Conservation (phyloP, 2,888 invertebrate species). For the Philereme vetulata region DNA sequence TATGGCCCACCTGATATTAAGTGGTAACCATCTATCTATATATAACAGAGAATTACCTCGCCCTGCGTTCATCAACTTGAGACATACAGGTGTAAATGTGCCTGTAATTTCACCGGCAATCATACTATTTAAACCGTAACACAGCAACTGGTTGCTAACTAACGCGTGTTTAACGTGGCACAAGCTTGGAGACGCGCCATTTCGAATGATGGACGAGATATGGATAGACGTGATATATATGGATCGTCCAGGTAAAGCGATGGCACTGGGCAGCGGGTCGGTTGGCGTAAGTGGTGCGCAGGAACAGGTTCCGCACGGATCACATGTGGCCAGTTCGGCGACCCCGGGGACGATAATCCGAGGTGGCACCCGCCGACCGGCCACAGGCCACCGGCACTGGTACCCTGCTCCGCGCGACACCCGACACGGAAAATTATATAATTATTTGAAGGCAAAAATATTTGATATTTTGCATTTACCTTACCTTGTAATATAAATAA, state of each 20-base stretch:
- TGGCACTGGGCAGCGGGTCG: constrained; percentile 53
- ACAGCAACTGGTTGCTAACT: constrained; percentile 43
- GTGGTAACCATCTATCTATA: too few species aligned
- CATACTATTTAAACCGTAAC: too few species aligned
- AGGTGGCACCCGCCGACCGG: constrained; percentile 51
- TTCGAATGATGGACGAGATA: constrained; percentile 29
- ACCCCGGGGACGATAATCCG: constrained; percentile 70
- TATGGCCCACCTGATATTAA: too few species aligned
- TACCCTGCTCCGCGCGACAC: constrained; percentile 12
- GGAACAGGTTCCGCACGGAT: constrained; percentile 76
- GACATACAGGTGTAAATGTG: too few species aligned
- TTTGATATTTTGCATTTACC: constrained; percentile 1
- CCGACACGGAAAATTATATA: constrained; percentile 20
- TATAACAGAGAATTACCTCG: too few species aligned
- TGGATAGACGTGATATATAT: constrained; percentile 31
- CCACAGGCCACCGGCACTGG: constrained; percentile 39
- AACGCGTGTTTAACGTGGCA: constrained; percentile 26
- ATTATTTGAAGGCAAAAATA: constrained; percentile 24
- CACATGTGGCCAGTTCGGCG: constrained; percentile 75
- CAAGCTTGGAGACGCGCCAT: constrained; percentile 17
- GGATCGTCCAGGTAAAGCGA: constrained; percentile 47
- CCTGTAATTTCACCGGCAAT: too few species aligned
- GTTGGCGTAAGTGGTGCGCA: constrained; percentile 65
- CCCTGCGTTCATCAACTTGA: too few species aligned
- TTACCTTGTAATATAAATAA: constrained; percentile 1